phyloP scores from a whole-genome alignment of 2,797 vertebrate genomes.

The Mastacembelus armatus region DNA sequence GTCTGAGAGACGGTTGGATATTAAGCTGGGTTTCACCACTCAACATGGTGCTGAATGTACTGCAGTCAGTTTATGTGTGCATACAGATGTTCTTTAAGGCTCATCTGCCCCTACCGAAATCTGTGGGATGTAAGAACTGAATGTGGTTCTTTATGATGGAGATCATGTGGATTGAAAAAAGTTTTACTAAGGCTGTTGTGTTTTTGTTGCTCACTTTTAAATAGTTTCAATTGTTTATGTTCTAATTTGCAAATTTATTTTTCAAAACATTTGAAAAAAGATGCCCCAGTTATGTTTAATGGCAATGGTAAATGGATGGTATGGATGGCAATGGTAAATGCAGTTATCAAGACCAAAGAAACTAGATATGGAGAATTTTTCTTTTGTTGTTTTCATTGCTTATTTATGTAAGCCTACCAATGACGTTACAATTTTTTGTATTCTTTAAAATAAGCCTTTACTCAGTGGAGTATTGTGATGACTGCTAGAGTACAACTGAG shows the following conservation, averaged over 20 bases:
- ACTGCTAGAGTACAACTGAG: slow-evolving; percentile 6
- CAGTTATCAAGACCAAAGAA: too few species aligned
- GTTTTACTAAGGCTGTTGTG: background rate
- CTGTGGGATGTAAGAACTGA: background rate
- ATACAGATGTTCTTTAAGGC: slow-evolving; percentile 66
- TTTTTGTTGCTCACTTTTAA: slow-evolving; percentile 10
- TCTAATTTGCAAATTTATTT: too few species aligned
- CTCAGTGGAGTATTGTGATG: background rate
- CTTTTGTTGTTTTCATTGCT: background rate
- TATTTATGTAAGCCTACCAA: background rate
- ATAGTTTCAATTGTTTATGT: too few species aligned
- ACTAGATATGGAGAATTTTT: too few species aligned
- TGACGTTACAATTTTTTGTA: background rate
- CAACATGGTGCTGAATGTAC: slow-evolving; percentile 55
- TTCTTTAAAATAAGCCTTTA: background rate
- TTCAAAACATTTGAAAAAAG: too few species aligned
- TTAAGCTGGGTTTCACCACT: slow-evolving; percentile 57
- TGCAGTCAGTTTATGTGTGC: slow-evolving; percentile 57
- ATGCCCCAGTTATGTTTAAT: too few species aligned
- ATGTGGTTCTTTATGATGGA: slow-evolving; percentile 12
- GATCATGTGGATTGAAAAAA: background rate
- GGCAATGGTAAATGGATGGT: too few species aligned
- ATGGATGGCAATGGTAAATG: too few species aligned
- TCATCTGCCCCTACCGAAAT: slow-evolving; percentile 8
- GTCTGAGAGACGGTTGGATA: slow-evolving; percentile 67